Base-by-base conservation (phyloP, 2,797 vertebrate genomes). In the Hydrophis major region DNA sequence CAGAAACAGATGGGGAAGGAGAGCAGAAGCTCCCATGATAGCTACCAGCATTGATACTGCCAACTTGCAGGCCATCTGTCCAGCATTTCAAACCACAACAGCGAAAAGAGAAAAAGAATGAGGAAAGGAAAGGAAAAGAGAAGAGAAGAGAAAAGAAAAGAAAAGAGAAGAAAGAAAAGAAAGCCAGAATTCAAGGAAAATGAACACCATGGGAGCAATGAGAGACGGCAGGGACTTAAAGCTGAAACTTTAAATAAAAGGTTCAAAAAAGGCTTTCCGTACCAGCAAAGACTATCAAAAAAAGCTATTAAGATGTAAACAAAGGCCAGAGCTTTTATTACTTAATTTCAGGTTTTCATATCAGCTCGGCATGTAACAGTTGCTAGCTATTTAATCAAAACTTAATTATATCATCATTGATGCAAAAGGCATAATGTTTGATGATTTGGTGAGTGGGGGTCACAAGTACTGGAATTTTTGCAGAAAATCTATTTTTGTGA, bases 51-150 rank as follows among this genome's bases (percentile, higher is more conserved):
- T 87, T 93, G 90, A 66, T 95, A 94, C 92, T 90, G 69, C 89
- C 96, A 96, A 95, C 93, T 86, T 95, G 95, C 93, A 95, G 22
- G 93, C 95, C 94, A 92, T 95, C 90, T 97, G 96, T 96, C 92
- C 94, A 95, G 94, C 94, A 93, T 95, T 87, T 78, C 90, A 95
- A 95, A 89, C 94, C 1, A 28, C 53, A 14, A 32, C 78, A 89
- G 90, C 37, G 56, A 83, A 89, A 89, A 66, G 42, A 42, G 4
- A 61, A 69, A 89, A 32, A 11, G 27, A 10, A 20, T n/a, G 91
- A 93, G 93, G 94, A 86, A 91, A 92, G 25, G 22, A 42, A 11
- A 91, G 93, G 92, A 94, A 86, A 90, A 91, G 22, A 27, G 78
- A 90, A 60, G 69, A 27, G 78, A 90, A 60, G 69, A 60, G 32